These are phyloP conservation scores for Eptesicus fuscus DNA, from an alignment of 2,113 vertebrate genomes.

Conservation along the genomic window DNA sequence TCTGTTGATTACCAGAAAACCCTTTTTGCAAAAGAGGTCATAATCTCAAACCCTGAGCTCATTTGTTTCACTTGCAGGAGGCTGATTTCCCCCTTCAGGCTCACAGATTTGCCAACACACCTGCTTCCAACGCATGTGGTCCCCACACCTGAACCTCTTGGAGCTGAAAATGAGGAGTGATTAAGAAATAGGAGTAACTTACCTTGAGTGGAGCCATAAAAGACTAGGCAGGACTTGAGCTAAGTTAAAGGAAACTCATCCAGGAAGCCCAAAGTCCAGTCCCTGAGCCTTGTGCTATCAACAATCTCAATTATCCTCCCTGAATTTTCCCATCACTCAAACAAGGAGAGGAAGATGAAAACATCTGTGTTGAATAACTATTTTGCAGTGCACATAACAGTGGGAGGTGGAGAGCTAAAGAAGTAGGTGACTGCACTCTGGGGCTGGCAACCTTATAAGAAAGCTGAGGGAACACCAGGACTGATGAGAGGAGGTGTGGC, in stretches of 20 bases:
- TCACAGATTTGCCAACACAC: slow-evolving; percentile 31
- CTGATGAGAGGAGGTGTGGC: neutral
- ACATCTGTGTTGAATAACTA: neutral
- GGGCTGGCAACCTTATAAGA: neutral
- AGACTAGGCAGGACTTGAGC: neutral
- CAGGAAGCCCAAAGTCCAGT: neutral
- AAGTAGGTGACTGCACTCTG: neutral
- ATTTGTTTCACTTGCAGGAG: slow-evolving; percentile 17
- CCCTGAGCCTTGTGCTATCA: neutral
- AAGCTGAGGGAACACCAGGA: neutral
- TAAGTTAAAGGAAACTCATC: neutral
- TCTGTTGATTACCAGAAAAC: slow-evolving; percentile 34
- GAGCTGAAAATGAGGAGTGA: slow-evolving; percentile 1
- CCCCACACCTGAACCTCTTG: slow-evolving; percentile 17
- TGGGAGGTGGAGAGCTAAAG: neutral
- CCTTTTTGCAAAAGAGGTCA: neutral
- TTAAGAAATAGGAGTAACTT: slow-evolving; percentile 1
- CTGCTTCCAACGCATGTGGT: slow-evolving; percentile 8
- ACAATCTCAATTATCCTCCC: neutral
- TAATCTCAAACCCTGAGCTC: slow-evolving; percentile 2
- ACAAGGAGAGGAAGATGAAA: neutral
- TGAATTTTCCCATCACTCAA: neutral
- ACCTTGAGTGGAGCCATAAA: neutral
- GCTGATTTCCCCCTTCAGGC: slow-evolving; percentile 27
- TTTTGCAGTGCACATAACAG: neutral